A percentile compares a stretch with the other conserved stretches of the same genome.
Conservation (phyloP, 2,113 vertebrate genomes). For the human (Homo sapiens) region DNA sequence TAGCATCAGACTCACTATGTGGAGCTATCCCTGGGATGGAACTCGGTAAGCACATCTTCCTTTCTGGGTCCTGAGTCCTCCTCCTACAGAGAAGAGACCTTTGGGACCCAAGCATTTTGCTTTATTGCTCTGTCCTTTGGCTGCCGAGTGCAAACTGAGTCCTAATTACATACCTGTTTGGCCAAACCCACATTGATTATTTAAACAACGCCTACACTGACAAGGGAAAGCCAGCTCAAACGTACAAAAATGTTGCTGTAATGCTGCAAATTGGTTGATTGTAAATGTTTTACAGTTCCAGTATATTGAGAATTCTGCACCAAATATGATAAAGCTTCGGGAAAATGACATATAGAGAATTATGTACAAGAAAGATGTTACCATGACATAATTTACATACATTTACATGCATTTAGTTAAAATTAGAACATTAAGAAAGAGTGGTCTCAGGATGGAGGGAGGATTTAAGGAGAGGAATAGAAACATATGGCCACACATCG, state of each 20-base stretch:
- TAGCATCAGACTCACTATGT: not conserved
- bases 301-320: not conserved
- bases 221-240: not conserved
- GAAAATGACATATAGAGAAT: not conserved
- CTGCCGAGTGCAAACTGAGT: not conserved
- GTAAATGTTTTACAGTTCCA: not conserved
- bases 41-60: not conserved
- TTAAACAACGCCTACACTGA: not conserved
- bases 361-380: not conserved
- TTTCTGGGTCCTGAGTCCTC: not conserved
- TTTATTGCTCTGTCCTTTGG: not conserved
- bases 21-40: not conserved
- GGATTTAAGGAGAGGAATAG: not conserved
- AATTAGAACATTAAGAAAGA: conserved; percentile 22
- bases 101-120: not conserved
- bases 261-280: not conserved
- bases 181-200: not conserved
- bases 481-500: not conserved
- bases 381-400: not conserved
- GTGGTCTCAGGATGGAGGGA: not conserved
- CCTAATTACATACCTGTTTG: not conserved
- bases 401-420: conserved; percentile 22
- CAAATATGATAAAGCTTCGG: not conserved
- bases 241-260: not conserved
- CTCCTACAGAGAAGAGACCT: not conserved